A percentile compares a stretch with the other conserved stretches of the same genome.
Conservation (phyloP, 1,140 invertebrate genomes). For the Battus philenor region DNA sequence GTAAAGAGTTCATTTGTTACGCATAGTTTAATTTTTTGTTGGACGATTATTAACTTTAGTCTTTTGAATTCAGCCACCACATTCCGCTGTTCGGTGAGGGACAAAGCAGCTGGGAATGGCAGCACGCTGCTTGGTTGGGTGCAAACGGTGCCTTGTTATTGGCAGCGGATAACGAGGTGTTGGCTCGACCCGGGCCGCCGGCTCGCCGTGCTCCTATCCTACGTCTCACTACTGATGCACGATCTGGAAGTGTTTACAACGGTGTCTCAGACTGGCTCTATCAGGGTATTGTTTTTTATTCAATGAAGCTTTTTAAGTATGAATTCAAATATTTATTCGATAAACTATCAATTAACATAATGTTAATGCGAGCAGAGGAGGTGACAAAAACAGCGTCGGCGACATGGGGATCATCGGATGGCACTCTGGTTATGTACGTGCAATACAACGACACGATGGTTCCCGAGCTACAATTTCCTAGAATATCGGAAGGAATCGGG, state of each 20-base stretch:
- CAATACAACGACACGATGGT: slow-evolving; percentile 92
- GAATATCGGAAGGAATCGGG: slow-evolving; percentile 79
- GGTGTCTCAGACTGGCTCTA: slow-evolving; percentile 96
- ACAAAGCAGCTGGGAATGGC: slow-evolving; percentile 83
- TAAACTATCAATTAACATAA: neutral
- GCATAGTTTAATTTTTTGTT: too few species aligned
- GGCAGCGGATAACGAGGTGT: slow-evolving; percentile 91
- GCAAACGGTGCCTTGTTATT: slow-evolving; percentile 83
- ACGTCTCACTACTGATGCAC: slow-evolving; percentile 85
- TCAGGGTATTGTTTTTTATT: slow-evolving; percentile 81
- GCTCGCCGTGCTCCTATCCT: slow-evolving; percentile 69
- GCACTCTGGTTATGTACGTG: slow-evolving; percentile 88
- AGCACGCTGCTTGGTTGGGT: slow-evolving; percentile 87
- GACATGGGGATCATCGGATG: slow-evolving; percentile 89
- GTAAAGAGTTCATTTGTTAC: too few species aligned
- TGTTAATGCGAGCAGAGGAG: slow-evolving; percentile 78
- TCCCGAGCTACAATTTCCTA: slow-evolving; percentile 84
- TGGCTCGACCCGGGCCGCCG: slow-evolving; percentile 83
- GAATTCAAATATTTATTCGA: too few species aligned
- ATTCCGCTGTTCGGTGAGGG: slow-evolving; percentile 84
- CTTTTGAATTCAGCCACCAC: slow-evolving; percentile 84
- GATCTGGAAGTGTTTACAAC: slow-evolving; percentile 88
- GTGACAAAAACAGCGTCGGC: slow-evolving; percentile 85
- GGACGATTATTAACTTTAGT: too few species aligned
- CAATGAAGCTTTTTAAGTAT: too few species aligned